These are phyloP conservation scores for Xiphophorus hellerii DNA, from an alignment of 2,113 vertebrate genomes.

Conservation along the genomic window DNA sequence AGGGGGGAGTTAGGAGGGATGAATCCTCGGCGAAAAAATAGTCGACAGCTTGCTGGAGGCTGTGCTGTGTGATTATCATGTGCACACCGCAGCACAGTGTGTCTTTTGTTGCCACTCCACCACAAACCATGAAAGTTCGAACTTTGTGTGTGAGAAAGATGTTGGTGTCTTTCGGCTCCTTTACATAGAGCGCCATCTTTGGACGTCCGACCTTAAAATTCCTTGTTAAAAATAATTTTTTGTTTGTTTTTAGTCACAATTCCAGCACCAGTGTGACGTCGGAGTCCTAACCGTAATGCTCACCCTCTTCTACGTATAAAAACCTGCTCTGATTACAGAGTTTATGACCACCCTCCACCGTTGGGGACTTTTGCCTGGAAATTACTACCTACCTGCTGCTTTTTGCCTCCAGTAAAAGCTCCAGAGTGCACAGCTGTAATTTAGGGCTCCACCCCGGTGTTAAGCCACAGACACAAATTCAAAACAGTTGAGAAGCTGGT, in stretches of 20 bases:
- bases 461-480: constrained; percentile 18
- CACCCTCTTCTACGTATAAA: constrained; percentile 13
- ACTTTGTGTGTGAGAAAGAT: constrained; percentile 3
- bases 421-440: constrained; percentile 43
- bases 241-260: not conserved
- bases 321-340: constrained; percentile 51
- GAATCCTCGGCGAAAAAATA: constrained; percentile 5
- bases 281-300: constrained; percentile 18
- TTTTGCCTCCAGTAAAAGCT: constrained; percentile 52
- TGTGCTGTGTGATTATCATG: constrained; percentile 69
- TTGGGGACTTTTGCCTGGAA: constrained; percentile 29
- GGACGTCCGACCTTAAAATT: not conserved
- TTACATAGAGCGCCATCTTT: not conserved
- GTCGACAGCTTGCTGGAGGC: constrained; percentile 35
- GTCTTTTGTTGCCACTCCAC: constrained; percentile 55
- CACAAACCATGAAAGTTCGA: constrained; percentile 17
- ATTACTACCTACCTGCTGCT: constrained; percentile 47
- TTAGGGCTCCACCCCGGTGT: constrained; percentile 25
- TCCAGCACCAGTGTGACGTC: constrained; percentile 2
- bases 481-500: not conserved
- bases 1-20: not conserved
- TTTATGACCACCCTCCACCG: constrained; percentile 45
- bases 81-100: constrained; percentile 59
- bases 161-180: not conserved
- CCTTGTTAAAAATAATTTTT: not conserved